Evolutionary conservation across 2,797 vertebrate species (phyloP), one percentile per base, ranked within the genome.

Genomic region (Podargus strigoides): DNA sequence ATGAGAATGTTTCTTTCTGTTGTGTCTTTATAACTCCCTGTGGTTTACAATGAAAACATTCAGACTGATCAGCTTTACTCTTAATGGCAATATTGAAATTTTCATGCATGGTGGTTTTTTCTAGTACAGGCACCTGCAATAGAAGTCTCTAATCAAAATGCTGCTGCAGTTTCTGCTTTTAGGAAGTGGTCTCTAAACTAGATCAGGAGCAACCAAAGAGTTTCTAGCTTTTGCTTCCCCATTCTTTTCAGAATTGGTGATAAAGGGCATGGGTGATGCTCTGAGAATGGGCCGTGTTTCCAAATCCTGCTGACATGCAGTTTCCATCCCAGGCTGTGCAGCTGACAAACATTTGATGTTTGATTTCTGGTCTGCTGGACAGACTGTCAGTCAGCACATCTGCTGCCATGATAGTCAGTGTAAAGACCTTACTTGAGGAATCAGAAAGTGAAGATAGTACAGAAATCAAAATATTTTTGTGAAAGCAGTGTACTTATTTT

Each of bases 361-460:
- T 22, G 2, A 59, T 66, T 66, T 80, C 39, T 73, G 37, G 16
- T 20, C 47, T 46, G 26, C 19, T 44, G 20, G 47, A 26, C 23
- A 22, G 55, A 13, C 7, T 42, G 46, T 22, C 28, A 28, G 55
- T 50, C 58, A 13, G 32, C 60, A 73, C 59, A 16, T 42, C 58
- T 30, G 12, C 9, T 22, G 3, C 30, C 2, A 0, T 62, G 14
- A 20, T 0, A 66, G 11, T 27, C 41, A 24, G 14, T 22, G 8
- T 20, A 28, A 27, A 67, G 32, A 41, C 21, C 49, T 87, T 24
- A 28, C 77, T 8, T 42, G 47, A 62, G 42, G 39, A 42, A 36
- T 11, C 21, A 28, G 44, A 18, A 79, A 42, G 59, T 24, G 4
- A 58, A 44, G 14, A 13, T 28, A 37, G 46, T n/a, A 42, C 7